Conservation (phyloP, 1,140 invertebrate species). For the Solenopsis invicta region DNA sequence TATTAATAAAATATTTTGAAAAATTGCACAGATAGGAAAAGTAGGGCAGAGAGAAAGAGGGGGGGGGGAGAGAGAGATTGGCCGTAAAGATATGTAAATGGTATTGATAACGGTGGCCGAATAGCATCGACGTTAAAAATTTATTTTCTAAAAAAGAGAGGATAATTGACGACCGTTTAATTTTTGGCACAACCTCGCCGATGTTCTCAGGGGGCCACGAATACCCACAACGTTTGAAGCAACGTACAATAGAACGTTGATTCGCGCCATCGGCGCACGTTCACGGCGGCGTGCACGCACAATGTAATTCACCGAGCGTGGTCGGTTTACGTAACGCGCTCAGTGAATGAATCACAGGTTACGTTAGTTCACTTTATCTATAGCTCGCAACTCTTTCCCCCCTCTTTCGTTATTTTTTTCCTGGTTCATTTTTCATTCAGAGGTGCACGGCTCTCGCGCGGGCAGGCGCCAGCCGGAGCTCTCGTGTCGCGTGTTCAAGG, state of each 20-base stretch:
- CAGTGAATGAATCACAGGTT: slow-evolving; percentile 73
- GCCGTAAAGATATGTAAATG: not conserved
- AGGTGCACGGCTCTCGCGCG: slow-evolving; percentile 29
- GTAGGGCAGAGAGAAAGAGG: not conserved
- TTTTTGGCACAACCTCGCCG: not conserved
- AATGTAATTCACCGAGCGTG: slow-evolving; percentile 61
- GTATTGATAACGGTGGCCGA: not conserved
- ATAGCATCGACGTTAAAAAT: not conserved
- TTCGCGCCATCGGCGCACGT: slow-evolving; percentile 35
- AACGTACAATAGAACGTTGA: slow-evolving; percentile 27
- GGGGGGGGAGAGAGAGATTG: not conserved
- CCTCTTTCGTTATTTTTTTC: slow-evolving; percentile 48
- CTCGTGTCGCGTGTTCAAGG: not conserved
- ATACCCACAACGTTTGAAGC: slow-evolving; percentile 8
- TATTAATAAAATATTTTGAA: not conserved
- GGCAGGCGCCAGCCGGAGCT: slow-evolving; percentile 32
- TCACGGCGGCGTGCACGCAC: slow-evolving; percentile 38
- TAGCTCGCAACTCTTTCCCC: slow-evolving; percentile 42
- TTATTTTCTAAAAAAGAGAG: not conserved
- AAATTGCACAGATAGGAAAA: not conserved
- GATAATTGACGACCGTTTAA: not conserved
- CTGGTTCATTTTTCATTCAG: slow-evolving; percentile 49
- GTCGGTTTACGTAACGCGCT: slow-evolving; percentile 65
- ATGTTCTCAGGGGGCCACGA: not conserved
- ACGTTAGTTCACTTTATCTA: slow-evolving; percentile 70